phyloP scores from a whole-genome alignment of 1,140 invertebrate species.

The Heliothis subflexa region DNA sequence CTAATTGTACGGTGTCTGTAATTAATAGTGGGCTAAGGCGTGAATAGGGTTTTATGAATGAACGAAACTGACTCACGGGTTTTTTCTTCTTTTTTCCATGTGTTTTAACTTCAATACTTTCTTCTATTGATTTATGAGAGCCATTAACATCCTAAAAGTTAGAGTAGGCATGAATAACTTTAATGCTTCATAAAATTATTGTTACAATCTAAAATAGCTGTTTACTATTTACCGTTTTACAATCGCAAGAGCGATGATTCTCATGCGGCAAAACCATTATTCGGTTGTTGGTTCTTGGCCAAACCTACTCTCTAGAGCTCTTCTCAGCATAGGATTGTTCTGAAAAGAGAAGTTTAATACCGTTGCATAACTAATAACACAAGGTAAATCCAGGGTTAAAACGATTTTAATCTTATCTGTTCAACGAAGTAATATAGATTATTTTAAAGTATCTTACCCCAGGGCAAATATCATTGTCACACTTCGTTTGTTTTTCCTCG shows the following conservation, averaged over 20 bases:
- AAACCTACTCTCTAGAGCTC: no score
- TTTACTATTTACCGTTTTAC: constrained; percentile 37
- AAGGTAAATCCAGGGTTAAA: no score
- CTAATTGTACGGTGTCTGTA: no score
- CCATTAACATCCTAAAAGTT: neutral
- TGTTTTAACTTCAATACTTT: neutral
- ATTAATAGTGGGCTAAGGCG: no score
- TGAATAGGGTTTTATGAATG: no score
- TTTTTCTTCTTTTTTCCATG: neutral
- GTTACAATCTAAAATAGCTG: neutral
- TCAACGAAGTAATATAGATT: neutral
- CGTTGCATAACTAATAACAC: no score
- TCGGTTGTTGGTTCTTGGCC: no score
- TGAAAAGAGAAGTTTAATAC: no score
- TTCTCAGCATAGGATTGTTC: no score
- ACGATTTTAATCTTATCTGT: no score
- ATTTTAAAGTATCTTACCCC: constrained; percentile 59
- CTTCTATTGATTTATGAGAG: neutral
- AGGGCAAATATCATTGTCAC: constrained; percentile 62
- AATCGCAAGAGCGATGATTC: constrained; percentile 48
- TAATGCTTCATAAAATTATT: neutral
- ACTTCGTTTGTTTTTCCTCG: constrained; percentile 57
- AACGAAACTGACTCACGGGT: neutral
- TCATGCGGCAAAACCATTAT: neutral
- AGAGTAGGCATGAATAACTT: neutral